Conservation (phyloP, 1,140 invertebrate genomes). For the Drosophila micromelanica region DNA sequence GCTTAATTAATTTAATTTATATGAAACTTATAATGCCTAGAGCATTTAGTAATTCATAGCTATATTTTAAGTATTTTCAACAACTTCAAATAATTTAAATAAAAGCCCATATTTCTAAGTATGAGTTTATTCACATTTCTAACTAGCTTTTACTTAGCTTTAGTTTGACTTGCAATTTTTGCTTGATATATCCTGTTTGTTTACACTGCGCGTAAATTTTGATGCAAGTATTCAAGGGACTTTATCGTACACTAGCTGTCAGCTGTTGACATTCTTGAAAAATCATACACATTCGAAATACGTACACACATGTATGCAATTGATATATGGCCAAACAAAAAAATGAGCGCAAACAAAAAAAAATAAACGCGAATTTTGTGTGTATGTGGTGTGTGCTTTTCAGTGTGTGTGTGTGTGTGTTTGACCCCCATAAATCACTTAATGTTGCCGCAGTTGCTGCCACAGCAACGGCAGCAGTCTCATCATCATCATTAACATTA, state of each 20-base stretch:
- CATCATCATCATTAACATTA: slow-evolving; percentile 28
- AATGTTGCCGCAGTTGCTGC: slow-evolving; percentile 50
- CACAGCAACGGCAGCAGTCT: slow-evolving; percentile 15
- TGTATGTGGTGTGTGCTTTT: not conserved
- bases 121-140: too few relatives aligned
- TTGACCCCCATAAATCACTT: slow-evolving; percentile 71
- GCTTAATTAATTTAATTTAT: too few relatives aligned
- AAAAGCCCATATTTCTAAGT: too few relatives aligned
- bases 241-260: slow-evolving; percentile 66
- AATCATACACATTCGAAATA: slow-evolving; percentile 47
- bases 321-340: slow-evolving; percentile 40
- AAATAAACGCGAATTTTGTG: slow-evolving; percentile 17
- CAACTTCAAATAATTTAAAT: too few relatives aligned
- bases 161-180: not conserved
- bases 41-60: too few relatives aligned
- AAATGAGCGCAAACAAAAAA: slow-evolving; percentile 17
- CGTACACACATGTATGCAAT: slow-evolving; percentile 11
- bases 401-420: slow-evolving; percentile 1
- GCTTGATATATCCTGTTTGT: not conserved
- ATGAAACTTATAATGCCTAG: too few relatives aligned
- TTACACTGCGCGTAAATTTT: not conserved
- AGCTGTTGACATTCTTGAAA: slow-evolving; percentile 70
- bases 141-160: too few relatives aligned
- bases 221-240: slow-evolving; percentile 33
- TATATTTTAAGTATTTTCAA: too few relatives aligned